Base-by-base conservation (phyloP, 2,888 invertebrate species). In the Erebia epiphron region DNA sequence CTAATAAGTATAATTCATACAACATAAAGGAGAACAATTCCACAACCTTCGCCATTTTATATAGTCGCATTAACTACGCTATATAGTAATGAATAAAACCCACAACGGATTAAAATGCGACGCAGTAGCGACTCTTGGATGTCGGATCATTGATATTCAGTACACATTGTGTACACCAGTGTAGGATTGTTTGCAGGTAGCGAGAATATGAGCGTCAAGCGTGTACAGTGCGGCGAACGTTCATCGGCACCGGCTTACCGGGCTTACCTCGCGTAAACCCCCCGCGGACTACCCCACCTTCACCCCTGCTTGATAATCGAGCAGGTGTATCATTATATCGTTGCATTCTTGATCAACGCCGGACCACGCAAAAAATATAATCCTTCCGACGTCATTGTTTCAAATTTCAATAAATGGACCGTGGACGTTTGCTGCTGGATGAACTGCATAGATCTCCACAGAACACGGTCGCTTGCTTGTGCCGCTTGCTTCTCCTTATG, bases 71-170 rank as follows among this genome's bases (percentile, higher is more conserved):
- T 56, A 54, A 62, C 62, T 57, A n/a, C 58, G 57, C n/a, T 35
- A 46, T 46, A 68, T 57, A 65, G 58, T 57, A 62, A 62, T 26
- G 46, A 61, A 72, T 41, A 56, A 54, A 61, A 52, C 60, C 62
- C 49, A 68, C 68, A 72, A 68, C 58, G 63, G 69, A 56, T 68
- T 70, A 67, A 71, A 69, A 69, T 73, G 65, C 73, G 61, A 52
- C 73, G 71, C 63, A 73, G 63, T 71, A 60, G 58, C 58, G 60
- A 60, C 69, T 61, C 65, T 46, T 62, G 41, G 67, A 64, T 61
- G 63, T 46, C 54, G 41, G 67, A 64, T 49, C 70, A 73, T 76
- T 74, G 72, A 67, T 75, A 76, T 76, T 75, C 76, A 71, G 49
- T 60, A 67, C 73, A 68, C 71, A 71, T 69, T 71, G 69, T 67